Conservation (phyloP, 2,797 vertebrate genomes). For the Lepus townsendii region DNA sequence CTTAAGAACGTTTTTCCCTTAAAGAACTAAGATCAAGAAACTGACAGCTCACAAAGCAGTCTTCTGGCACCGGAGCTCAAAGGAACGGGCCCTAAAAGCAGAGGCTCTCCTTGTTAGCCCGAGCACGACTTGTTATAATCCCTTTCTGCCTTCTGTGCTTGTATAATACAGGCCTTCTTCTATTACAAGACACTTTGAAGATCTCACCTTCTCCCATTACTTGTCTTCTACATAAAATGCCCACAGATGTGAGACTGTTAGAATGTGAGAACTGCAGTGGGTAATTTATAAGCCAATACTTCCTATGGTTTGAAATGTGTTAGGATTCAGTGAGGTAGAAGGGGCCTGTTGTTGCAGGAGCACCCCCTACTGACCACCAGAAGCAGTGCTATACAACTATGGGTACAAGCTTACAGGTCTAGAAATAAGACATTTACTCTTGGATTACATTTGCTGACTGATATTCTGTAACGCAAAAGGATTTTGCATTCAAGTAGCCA, state of each 20-base stretch:
- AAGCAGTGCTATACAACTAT: not conserved
- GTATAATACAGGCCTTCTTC: slow-evolving; percentile 87
- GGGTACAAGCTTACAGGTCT: not conserved
- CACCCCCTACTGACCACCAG: slow-evolving; percentile 84
- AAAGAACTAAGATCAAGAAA: slow-evolving; percentile 74
- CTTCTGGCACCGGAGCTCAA: slow-evolving; percentile 76
- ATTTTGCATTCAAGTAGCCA: not conserved
- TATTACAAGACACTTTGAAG: slow-evolving; percentile 91
- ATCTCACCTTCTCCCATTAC: slow-evolving; percentile 92
- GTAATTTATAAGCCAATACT: slow-evolving; percentile 88
- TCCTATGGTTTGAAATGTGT: slow-evolving; percentile 69
- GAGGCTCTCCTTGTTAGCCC: slow-evolving; percentile 80
- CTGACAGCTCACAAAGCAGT: slow-evolving; percentile 81
- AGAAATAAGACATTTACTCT: not conserved
- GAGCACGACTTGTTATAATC: slow-evolving; percentile 87
- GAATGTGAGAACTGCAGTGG: slow-evolving; percentile 85
- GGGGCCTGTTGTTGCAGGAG: slow-evolving; percentile 83
- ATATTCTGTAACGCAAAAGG: not conserved
- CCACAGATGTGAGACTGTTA: slow-evolving; percentile 89
- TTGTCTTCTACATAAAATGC: slow-evolving; percentile 90
- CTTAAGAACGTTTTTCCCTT: slow-evolving; percentile 60
- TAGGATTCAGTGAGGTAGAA: not conserved
- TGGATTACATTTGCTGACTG: slow-evolving; percentile 3
- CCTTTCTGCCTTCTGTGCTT: slow-evolving; percentile 88
- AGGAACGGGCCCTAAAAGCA: slow-evolving; percentile 76